Evolutionary conservation across 2,113 vertebrate species (phyloP).

Genomic region (Malurus melanocephalus): DNA sequence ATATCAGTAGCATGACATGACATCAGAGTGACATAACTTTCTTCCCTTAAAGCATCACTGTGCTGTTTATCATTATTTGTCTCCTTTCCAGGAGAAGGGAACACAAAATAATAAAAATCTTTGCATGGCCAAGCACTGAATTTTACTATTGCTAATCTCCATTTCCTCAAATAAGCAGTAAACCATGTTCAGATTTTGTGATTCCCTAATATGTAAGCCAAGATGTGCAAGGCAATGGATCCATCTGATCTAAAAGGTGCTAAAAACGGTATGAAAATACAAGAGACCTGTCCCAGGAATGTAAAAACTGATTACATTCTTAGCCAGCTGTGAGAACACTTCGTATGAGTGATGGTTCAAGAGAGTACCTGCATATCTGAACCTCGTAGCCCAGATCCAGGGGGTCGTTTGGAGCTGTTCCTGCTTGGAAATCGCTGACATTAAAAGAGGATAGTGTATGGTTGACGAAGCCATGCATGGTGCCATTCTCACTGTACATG

Average conservation of each 20-base stretch:
- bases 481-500: conserved; percentile 90
- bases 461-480: conserved; percentile 93
- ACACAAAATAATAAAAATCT: neutral
- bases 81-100: neutral
- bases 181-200: neutral
- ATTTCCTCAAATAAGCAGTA: neutral
- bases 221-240: neutral
- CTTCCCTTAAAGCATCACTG: neutral
- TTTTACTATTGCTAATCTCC: neutral
- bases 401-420: conserved; percentile 80
- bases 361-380: conserved; percentile 87
- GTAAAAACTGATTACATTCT: neutral
- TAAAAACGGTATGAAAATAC: neutral
- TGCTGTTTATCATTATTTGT: neutral
- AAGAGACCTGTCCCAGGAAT: neutral
- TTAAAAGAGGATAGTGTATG: conserved; percentile 95
- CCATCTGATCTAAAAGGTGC: neutral
- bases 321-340: neutral
- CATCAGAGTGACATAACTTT: neutral
- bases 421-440: conserved; percentile 87
- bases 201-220: neutral
- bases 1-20: neutral
- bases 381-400: conserved; percentile 83
- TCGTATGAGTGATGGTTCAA: neutral
- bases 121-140: neutral